Conservation (phyloP, 2,888 invertebrate genomes). For the Ischnus inquisitorius region DNA sequence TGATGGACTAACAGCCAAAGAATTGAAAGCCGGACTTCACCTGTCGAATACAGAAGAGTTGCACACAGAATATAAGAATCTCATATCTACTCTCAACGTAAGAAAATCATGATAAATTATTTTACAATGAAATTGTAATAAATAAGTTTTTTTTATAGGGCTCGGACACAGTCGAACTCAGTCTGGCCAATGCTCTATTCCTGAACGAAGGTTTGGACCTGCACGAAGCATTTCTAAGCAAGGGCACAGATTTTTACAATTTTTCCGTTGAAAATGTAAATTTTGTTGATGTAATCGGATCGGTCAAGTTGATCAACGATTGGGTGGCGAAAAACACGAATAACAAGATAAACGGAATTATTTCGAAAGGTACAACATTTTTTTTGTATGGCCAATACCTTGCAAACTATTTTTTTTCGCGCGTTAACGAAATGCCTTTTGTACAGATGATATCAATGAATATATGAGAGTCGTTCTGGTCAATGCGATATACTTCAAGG, state of each 20-base stretch:
- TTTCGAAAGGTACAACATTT: conserved; percentile 86
- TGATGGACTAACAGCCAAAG: conserved; percentile 73
- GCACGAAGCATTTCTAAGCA: conserved; percentile 86
- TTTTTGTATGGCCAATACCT: background rate
- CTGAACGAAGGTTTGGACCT: conserved; percentile 87
- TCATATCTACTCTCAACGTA: conserved; percentile 76
- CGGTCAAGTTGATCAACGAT: conserved; percentile 89
- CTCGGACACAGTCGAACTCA: conserved; percentile 87
- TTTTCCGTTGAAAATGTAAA: conserved; percentile 89
- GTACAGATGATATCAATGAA: conserved; percentile 86
- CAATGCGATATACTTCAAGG: conserved; percentile 95
- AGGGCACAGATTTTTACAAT: conserved; percentile 89
- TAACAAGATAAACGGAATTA: conserved; percentile 92
- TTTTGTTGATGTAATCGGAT: conserved; percentile 86
- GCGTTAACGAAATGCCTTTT: conserved; percentile 35
- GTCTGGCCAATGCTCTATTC: conserved; percentile 91
- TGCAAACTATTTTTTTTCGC: conserved; percentile 17
- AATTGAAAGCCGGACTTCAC: conserved; percentile 74
- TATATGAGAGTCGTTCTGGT: conserved; percentile 90
- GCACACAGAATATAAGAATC: conserved; percentile 69
- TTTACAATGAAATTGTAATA: conserved; percentile 17
- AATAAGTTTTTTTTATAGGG: conserved; percentile 71
- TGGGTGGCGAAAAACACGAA: conserved; percentile 94
- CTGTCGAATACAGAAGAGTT: conserved; percentile 63
- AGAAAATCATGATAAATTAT: conserved; percentile 39